These are phyloP conservation scores for Stenurella melanura DNA, from an alignment of 2,888 invertebrate species.

Conservation along the genomic window DNA sequence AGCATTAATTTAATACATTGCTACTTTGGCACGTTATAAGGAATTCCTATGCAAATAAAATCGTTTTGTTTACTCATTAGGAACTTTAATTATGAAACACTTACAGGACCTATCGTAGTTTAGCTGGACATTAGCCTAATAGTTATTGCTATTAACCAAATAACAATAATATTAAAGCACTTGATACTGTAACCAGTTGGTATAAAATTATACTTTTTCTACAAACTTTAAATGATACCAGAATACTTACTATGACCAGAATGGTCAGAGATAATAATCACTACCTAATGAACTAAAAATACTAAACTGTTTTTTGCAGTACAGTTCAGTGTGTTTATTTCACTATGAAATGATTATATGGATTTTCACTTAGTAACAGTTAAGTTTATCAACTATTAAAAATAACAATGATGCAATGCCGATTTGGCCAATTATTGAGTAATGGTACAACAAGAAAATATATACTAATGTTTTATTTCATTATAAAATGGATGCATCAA, in stretches of 20 bases:
- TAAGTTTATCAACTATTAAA: too few species aligned
- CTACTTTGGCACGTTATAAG: slow-evolving; percentile 29
- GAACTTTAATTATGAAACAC: slow-evolving; percentile 31
- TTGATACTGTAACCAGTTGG: not conserved
- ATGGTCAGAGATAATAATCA: not conserved
- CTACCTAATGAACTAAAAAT: too few species aligned
- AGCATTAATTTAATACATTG: slow-evolving; percentile 18
- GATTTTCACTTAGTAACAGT: too few species aligned
- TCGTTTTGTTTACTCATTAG: slow-evolving; percentile 34
- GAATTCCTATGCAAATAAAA: slow-evolving; percentile 34
- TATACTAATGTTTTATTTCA: too few species aligned
- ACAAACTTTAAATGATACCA: not conserved
- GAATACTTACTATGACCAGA: not conserved
- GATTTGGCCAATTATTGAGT: too few species aligned
- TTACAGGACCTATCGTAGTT: not conserved
- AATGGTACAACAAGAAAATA: too few species aligned
- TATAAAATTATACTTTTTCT: not conserved
- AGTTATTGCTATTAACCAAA: not conserved
- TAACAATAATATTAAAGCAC: not conserved
- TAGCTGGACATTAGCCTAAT: not conserved
- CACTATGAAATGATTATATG: too few species aligned
- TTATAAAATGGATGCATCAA: too few species aligned
- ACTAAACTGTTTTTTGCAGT: too few species aligned
- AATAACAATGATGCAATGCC: too few species aligned
- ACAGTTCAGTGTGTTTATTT: too few species aligned